These are phyloP conservation scores for Bombus affinis DNA, from an alignment of 1,140 invertebrate genomes.

Conservation along the genomic window DNA sequence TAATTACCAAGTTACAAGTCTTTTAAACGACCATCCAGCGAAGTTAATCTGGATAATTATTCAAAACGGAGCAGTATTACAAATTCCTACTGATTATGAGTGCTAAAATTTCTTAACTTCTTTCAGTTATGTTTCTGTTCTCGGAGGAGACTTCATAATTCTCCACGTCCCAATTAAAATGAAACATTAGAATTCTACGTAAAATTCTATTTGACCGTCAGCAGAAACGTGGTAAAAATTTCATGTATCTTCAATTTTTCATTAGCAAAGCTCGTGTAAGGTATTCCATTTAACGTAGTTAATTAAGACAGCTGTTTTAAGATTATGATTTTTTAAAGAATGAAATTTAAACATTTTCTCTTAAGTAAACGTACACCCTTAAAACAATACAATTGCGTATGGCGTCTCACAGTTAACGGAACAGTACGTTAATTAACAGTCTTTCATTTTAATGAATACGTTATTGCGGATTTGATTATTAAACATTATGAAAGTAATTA, in stretches of 20 bases:
- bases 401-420: too few species aligned
- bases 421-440: too few species aligned
- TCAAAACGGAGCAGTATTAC: background rate
- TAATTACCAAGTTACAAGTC: background rate
- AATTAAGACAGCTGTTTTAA: too few species aligned
- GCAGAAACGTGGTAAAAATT: background rate
- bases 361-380: too few species aligned
- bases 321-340: too few species aligned
- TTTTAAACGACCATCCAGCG: background rate
- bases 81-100: too few species aligned
- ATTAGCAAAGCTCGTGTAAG: background rate
- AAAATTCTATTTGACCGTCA: background rate
- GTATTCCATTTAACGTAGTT: background rate
- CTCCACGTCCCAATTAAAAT: background rate
- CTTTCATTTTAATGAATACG: too few species aligned
- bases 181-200: background rate
- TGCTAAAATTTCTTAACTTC: background rate
- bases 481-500: too few species aligned
- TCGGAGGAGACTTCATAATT: background rate
- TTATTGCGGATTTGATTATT: too few species aligned
- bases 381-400: too few species aligned
- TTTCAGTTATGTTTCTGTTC: background rate
- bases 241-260: background rate
- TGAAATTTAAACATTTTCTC: too few species aligned
- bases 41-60: background rate